A percentile compares a stretch with the other conserved stretches of the same genome.
These are phyloP conservation scores for Epirrhoe tristata DNA, from an alignment of 2,888 invertebrate genomes.

Conservation along the genomic window DNA sequence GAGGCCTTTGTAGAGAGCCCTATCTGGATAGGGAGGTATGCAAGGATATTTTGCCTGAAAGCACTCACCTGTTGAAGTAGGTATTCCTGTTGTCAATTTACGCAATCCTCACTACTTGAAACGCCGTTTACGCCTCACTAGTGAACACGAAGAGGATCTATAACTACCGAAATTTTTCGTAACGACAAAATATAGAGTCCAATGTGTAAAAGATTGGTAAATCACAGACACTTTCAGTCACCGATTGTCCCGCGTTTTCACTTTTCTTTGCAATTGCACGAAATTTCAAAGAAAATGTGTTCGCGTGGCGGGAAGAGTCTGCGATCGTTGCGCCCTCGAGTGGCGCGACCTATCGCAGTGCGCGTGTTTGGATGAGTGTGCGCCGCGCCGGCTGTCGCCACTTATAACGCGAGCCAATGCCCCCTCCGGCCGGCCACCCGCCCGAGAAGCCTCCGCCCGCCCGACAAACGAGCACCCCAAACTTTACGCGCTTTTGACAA, in stretches of 20 bases:
- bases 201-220: conserved; percentile 53
- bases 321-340: conserved; percentile 79
- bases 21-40: not conserved
- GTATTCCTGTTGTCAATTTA: conserved; percentile 60
- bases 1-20: not conserved
- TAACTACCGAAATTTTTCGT: conserved; percentile 57
- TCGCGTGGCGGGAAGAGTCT: conserved; percentile 67
- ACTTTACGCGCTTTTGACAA: conserved; percentile 49
- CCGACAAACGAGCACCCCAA: conserved; percentile 47
- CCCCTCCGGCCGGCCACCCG: conserved; percentile 51
- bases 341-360: conserved; percentile 82
- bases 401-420: conserved; percentile 61
- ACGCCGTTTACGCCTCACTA: conserved; percentile 73
- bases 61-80: conserved; percentile 59
- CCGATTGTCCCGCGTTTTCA: conserved; percentile 74
- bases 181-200: conserved; percentile 65
- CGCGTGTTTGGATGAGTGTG: conserved; percentile 76
- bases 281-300: conserved; percentile 84
- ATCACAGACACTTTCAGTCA: conserved; percentile 79
- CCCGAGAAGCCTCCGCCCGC: conserved; percentile 61
- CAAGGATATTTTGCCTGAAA: conserved; percentile 4
- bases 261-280: conserved; percentile 82
- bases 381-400: conserved; percentile 63
- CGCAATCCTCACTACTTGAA: conserved; percentile 81
- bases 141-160: conserved; percentile 69